These are phyloP conservation scores for Onychomys torridus DNA, from an alignment of 2,797 vertebrate genomes.

Conservation along the genomic window DNA sequence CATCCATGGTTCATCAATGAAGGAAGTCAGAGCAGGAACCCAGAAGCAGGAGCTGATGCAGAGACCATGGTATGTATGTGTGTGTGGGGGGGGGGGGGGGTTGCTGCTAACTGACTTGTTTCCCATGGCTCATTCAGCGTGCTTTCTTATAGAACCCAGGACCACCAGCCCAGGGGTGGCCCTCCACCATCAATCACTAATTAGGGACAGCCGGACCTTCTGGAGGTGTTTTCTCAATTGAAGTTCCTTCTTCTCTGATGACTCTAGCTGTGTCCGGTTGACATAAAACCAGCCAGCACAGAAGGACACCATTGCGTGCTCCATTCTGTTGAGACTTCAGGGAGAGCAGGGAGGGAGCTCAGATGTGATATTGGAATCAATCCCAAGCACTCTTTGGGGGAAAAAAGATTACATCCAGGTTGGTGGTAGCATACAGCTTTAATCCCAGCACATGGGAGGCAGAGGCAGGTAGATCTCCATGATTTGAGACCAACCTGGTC, in stretches of 20 bases:
- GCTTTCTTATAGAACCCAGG: not conserved
- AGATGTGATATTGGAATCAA: not conserved
- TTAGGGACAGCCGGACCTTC: not conserved
- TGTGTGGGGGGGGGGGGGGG: too few relatives aligned
- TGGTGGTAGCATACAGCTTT: not conserved
- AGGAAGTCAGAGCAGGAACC: not conserved
- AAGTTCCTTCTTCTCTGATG: too few relatives aligned
- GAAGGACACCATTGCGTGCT: not conserved
- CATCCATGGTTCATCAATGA: not conserved
- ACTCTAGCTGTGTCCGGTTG: not conserved
- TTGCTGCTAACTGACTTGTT: too few relatives aligned
- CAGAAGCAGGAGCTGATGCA: not conserved
- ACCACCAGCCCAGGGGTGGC: not conserved
- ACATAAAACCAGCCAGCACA: not conserved
- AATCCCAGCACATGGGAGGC: not conserved
- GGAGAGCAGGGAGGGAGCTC: not conserved
- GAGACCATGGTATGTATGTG: too few relatives aligned
- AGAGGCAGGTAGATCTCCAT: not conserved
- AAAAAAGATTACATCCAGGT: not conserved
- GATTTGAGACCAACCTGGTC: not conserved
- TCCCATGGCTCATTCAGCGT: too few relatives aligned
- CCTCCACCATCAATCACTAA: not conserved
- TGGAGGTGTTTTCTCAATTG: not conserved
- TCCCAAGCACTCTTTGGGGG: not conserved
- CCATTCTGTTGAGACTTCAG: not conserved